Conservation (phyloP, 2,797 vertebrate species). For the Odontamblyopus rebecca region DNA sequence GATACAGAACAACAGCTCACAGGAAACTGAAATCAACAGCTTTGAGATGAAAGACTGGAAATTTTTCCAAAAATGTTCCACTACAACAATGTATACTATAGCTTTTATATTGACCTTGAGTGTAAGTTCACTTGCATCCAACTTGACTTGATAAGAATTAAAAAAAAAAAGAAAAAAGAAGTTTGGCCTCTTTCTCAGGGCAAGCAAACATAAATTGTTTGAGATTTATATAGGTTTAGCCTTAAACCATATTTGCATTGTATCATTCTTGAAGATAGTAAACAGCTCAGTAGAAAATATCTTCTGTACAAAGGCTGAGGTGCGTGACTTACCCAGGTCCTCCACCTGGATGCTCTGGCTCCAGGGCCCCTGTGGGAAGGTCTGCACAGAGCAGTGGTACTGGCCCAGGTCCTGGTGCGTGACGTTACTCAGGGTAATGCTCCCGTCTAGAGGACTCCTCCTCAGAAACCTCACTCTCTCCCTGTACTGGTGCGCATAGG, state of each 20-base stretch:
- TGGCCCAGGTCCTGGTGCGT: slow-evolving; percentile 76
- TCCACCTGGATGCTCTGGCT: slow-evolving; percentile 74
- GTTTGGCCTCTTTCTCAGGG: background rate
- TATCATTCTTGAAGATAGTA: too few species aligned
- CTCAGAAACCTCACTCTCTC: slow-evolving; percentile 77
- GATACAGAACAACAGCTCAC: background rate
- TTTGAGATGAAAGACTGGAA: background rate
- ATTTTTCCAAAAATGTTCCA: background rate
- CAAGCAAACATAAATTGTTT: background rate
- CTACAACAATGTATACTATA: background rate
- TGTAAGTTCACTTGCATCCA: background rate
- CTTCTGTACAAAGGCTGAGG: background rate
- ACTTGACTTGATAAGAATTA: too few species aligned
- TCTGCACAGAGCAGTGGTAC: slow-evolving; percentile 79
- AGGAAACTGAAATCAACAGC: background rate
- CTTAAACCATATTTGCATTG: too few species aligned
- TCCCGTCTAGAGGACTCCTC: slow-evolving; percentile 62
- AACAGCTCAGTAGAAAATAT: background rate
- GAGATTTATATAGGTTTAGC: too few species aligned
- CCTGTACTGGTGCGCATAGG: slow-evolving; percentile 55
- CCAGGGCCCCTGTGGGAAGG: slow-evolving; percentile 79
- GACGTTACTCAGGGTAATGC: slow-evolving; percentile 77
- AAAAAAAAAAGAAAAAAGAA: too few species aligned
- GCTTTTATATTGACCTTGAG: background rate
- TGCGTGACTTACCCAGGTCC: slow-evolving; percentile 73